Evolutionary conservation across 2,113 vertebrate genomes (phyloP).

Genomic region (Eolophus roseicapilla): DNA sequence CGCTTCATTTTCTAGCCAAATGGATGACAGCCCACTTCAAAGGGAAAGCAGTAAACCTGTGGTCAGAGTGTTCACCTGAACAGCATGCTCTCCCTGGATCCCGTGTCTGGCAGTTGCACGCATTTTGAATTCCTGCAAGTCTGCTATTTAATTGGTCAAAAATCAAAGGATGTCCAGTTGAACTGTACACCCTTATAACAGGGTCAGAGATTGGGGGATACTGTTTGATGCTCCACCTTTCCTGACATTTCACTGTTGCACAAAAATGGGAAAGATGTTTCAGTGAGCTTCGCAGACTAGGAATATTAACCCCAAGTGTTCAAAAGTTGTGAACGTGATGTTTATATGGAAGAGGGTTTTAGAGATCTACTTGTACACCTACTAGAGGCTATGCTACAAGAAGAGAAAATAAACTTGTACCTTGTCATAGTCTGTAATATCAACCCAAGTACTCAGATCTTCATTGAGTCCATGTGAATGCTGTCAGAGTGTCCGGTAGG

Average conservation of each 20-base stretch:
- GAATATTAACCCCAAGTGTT: background rate
- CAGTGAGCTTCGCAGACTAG: background rate
- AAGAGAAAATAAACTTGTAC: background rate
- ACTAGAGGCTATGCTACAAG: background rate
- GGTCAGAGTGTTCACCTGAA: conserved; percentile 48
- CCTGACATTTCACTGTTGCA: conserved; percentile 15
- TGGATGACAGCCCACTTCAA: conserved; percentile 54
- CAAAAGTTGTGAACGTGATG: background rate
- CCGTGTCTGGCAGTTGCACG: background rate
- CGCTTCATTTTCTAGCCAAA: conserved; percentile 61
- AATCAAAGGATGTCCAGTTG: conserved; percentile 57
- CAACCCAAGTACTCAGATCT: background rate
- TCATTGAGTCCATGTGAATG: background rate
- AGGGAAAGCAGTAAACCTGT: conserved; percentile 37
- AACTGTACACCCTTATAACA: background rate
- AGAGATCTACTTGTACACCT: background rate
- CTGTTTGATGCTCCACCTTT: conserved; percentile 49
- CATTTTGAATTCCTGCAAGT: conserved; percentile 35
- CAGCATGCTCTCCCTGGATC: conserved; percentile 30
- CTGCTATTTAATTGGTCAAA: conserved; percentile 56
- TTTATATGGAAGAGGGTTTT: background rate
- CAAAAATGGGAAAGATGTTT: conserved; percentile 1
- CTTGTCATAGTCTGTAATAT: background rate
- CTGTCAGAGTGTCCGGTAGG: background rate
- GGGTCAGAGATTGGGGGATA: background rate